These are phyloP conservation scores for Nephrotoma guestfalica DNA, from an alignment of 2,888 invertebrate genomes.

Conservation along the genomic window DNA sequence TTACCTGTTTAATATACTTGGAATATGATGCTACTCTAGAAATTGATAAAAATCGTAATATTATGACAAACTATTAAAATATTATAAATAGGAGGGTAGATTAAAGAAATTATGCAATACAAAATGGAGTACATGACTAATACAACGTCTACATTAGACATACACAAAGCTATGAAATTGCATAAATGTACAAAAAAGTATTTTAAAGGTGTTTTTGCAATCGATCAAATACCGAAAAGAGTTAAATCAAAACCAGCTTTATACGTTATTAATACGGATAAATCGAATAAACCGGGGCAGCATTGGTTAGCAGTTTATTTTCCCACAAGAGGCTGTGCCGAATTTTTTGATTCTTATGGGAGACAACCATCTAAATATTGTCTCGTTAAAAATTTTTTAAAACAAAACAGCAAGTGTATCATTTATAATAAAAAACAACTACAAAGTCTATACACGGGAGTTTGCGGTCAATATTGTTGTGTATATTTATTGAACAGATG, in stretches of 20 bases:
- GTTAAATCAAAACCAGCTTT: not conserved
- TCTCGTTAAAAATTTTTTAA: not conserved
- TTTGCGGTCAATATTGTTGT: not conserved
- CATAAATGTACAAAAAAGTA: too few relatives aligned
- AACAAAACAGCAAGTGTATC: not conserved
- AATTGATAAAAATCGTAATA: not conserved
- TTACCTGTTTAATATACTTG: not conserved
- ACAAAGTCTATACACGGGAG: not conserved
- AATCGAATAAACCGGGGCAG: not conserved
- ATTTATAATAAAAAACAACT: not conserved
- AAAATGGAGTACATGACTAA: too few relatives aligned
- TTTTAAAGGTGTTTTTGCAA: too few relatives aligned
- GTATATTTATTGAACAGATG: not conserved
- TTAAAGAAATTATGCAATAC: not conserved
- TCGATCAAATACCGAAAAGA: too few relatives aligned
- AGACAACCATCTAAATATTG: not conserved
- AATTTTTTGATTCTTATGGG: not conserved
- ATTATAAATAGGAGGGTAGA: not conserved
- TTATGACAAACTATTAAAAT: not conserved
- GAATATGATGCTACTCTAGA: not conserved
- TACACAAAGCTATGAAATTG: too few relatives aligned
- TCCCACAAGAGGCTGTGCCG: not conserved
- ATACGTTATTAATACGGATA: not conserved
- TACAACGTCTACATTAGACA: too few relatives aligned
- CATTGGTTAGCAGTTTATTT: constrained; percentile 2